Evolutionary conservation across 2,888 invertebrate genomes (phyloP).

Genomic region (Corythucha ciliata): DNA sequence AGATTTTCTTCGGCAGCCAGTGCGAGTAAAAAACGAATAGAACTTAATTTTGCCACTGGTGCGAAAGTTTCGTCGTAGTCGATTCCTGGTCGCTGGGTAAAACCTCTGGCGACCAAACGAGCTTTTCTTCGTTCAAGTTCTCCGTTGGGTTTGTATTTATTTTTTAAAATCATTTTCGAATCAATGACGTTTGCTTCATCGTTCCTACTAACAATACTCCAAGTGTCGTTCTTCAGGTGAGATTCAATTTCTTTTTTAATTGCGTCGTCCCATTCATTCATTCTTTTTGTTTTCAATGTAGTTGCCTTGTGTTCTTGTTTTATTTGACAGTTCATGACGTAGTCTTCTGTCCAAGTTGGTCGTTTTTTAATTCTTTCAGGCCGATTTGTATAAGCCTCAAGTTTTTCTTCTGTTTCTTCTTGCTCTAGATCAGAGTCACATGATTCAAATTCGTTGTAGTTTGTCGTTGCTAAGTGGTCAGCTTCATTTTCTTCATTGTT

Average conservation of each 20-base stretch:
- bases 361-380: too few species aligned
- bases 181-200: conserved; percentile 9
- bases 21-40: conserved; percentile 19
- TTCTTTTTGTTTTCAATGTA: too few species aligned
- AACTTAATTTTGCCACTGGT: not conserved
- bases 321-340: too few species aligned
- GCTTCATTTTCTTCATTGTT: conserved; percentile 2
- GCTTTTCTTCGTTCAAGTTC: conserved; percentile 18
- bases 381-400: too few species aligned
- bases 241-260: conserved; percentile 18
- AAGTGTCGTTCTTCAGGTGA: conserved; percentile 18
- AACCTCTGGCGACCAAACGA: conserved; percentile 13
- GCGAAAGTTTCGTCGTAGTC: not conserved
- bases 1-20: conserved; percentile 12
- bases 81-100: too few species aligned
- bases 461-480: too few species aligned
- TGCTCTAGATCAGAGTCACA: too few species aligned
- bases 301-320: too few species aligned
- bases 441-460: too few species aligned
- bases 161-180: conserved; percentile 12
- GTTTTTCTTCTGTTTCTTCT: too few species aligned
- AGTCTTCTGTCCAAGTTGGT: too few species aligned
- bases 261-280: conserved; percentile 22
- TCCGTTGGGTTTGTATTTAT: conserved; percentile 15
- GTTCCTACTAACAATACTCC: conserved; percentile 6